Evolutionary conservation across 2,797 vertebrate species (phyloP).

Genomic region (Chrysocyon brachyurus): DNA sequence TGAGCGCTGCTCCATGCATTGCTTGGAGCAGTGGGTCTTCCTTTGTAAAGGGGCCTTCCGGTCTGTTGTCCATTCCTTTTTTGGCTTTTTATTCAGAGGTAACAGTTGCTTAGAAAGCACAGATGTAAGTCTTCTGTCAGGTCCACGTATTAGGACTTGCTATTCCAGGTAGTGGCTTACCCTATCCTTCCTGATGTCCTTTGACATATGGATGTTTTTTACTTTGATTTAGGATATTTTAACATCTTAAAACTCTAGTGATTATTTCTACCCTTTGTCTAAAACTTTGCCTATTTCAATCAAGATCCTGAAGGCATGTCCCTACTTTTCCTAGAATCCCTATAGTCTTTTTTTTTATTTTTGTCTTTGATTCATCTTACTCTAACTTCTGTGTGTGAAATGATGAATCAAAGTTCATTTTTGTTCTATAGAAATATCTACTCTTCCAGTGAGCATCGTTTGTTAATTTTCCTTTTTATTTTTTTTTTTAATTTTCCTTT

Average conservation of each 20-base stretch:
- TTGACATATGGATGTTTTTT: neutral
- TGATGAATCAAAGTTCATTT: neutral
- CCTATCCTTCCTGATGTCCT: neutral
- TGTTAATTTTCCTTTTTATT: neutral
- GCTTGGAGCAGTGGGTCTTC: neutral
- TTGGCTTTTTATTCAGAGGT: neutral
- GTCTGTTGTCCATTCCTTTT: neutral
- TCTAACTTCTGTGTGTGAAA: neutral
- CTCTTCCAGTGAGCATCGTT: neutral
- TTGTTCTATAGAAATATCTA: neutral
- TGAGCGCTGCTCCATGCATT: too few species aligned
- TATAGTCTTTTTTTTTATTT: neutral
- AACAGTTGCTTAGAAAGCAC: neutral
- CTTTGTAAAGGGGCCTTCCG: neutral
- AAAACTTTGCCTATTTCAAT: neutral
- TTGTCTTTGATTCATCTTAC: neutral
- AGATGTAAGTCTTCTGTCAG: neutral
- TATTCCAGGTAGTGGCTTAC: neutral
- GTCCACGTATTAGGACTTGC: neutral
- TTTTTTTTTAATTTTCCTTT: neutral
- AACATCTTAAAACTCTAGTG: neutral
- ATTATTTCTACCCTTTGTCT: neutral
- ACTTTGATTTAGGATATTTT: neutral
- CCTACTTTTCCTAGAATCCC: neutral
- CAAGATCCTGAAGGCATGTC: too few species aligned